phyloP scores from a whole-genome alignment of 2,113 vertebrate species.

The Thamnaconus septentrionalis region DNA sequence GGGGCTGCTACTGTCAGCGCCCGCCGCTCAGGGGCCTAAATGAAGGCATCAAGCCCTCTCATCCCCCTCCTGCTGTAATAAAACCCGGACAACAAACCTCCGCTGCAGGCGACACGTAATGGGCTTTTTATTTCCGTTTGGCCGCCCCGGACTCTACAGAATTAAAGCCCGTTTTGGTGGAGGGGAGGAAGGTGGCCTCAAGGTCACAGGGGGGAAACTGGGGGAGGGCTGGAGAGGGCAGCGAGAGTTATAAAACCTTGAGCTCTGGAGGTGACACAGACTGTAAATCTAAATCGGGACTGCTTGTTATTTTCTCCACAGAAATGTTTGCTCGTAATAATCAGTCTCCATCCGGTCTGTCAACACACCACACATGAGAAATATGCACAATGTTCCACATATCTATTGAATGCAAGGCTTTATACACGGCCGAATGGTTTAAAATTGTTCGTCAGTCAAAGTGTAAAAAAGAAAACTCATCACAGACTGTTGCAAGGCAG shows the following conservation, averaged over 20 bases:
- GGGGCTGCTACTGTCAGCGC: slow-evolving; percentile 63
- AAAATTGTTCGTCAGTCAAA: too few relatives aligned
- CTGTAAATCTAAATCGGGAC: background rate
- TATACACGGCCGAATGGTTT: too few relatives aligned
- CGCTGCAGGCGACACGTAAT: slow-evolving; percentile 70
- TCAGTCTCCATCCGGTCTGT: too few relatives aligned
- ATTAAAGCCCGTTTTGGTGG: slow-evolving; percentile 74
- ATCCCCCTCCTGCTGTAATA: slow-evolving; percentile 67
- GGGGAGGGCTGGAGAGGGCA: slow-evolving; percentile 22
- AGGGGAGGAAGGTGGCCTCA: slow-evolving; percentile 63
- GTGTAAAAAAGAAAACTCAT: too few relatives aligned
- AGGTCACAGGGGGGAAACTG: slow-evolving; percentile 63
- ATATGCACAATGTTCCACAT: too few relatives aligned
- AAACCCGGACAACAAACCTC: slow-evolving; percentile 79
- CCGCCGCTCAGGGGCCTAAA: slow-evolving; percentile 69
- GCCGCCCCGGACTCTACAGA: slow-evolving; percentile 63
- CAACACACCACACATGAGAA: too few relatives aligned
- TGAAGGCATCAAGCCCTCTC: slow-evolving; percentile 79
- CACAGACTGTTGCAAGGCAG: too few relatives aligned
- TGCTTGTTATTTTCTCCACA: too few relatives aligned
- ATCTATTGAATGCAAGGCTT: too few relatives aligned
- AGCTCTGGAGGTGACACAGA: too few relatives aligned
- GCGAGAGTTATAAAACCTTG: background rate
- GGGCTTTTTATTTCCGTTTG: slow-evolving; percentile 79
- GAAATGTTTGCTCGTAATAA: too few relatives aligned